Conservation (phyloP, 2,113 vertebrate species). For the Anser cygnoides region DNA sequence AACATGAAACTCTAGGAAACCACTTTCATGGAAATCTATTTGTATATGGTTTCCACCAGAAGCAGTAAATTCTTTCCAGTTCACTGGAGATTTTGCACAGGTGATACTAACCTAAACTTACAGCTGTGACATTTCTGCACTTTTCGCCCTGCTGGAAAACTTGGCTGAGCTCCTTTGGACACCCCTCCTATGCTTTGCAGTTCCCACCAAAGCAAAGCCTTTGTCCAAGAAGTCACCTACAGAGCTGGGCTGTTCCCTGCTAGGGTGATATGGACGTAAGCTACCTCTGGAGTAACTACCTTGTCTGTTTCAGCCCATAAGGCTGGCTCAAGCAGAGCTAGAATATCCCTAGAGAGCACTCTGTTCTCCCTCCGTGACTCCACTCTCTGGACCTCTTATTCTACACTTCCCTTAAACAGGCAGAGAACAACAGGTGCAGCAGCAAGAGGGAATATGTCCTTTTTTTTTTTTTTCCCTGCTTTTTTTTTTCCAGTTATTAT, state of each 20-base stretch:
- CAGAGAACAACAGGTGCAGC: constrained; percentile 53
- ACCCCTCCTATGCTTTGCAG: not conserved
- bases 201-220: not conserved
- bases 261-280: not conserved
- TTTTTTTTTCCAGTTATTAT: not conserved
- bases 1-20: constrained; percentile 26
- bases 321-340: not conserved
- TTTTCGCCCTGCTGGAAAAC: not conserved
- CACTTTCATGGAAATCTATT: constrained; percentile 46
- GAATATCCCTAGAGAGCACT: not conserved
- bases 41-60: constrained; percentile 9
- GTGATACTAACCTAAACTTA: constrained; percentile 26
- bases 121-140: constrained; percentile 32
- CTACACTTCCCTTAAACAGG: constrained; percentile 45
- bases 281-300: not conserved
- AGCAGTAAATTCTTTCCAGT: constrained; percentile 49
- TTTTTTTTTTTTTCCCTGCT: constrained; percentile 3
- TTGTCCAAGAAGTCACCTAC: not conserved
- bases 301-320: not conserved
- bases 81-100: constrained; percentile 15
- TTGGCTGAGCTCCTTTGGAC: not conserved
- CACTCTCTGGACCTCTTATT: not conserved
- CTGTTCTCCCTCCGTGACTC: not conserved
- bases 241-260: not conserved
- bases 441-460: constrained; percentile 9